Evolutionary conservation across 1,140 invertebrate species (phyloP).

Genomic region (Neuroterus valhalla): DNA sequence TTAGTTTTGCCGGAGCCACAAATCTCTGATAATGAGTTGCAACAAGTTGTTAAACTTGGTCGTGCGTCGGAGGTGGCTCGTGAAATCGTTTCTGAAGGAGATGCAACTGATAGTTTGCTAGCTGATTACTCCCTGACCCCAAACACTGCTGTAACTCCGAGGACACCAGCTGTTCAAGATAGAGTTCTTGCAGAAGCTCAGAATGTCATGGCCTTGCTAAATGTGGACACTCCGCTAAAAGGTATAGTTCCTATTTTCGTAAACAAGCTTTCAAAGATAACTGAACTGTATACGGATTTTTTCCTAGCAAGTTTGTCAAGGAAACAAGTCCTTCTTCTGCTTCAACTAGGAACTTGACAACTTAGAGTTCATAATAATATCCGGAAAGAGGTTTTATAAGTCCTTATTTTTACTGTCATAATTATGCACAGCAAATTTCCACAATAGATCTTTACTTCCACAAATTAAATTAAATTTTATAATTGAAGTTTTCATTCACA

Average conservation of each 20-base stretch:
- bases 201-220: slow-evolving; percentile 97
- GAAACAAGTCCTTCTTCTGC: no score
- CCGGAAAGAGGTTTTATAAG: no score
- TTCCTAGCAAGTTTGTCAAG: neutral
- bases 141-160: slow-evolving; percentile 84
- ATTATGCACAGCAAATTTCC: no score
- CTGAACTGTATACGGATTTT: no score
- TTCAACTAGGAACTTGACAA: no score
- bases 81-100: slow-evolving; percentile 91
- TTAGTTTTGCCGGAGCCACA: slow-evolving; percentile 97
- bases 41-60: slow-evolving; percentile 97
- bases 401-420: no score
- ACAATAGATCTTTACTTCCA: no score
- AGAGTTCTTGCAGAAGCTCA: slow-evolving; percentile 94
- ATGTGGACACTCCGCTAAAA: slow-evolving; percentile 98
- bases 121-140: slow-evolving; percentile 94
- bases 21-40: slow-evolving; percentile 93
- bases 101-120: slow-evolving; percentile 87
- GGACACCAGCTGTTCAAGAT: slow-evolving; percentile 87
- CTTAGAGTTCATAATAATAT: no score
- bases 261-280: neutral
- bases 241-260: slow-evolving; percentile 60
- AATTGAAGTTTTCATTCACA: no score
- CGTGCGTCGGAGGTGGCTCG: slow-evolving; percentile 95
- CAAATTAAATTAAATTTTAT: no score